Evolutionary conservation across 1,140 invertebrate genomes (phyloP), one percentile per base, ranked within the genome.

Genomic region (Acromyrmex echinatior): DNA sequence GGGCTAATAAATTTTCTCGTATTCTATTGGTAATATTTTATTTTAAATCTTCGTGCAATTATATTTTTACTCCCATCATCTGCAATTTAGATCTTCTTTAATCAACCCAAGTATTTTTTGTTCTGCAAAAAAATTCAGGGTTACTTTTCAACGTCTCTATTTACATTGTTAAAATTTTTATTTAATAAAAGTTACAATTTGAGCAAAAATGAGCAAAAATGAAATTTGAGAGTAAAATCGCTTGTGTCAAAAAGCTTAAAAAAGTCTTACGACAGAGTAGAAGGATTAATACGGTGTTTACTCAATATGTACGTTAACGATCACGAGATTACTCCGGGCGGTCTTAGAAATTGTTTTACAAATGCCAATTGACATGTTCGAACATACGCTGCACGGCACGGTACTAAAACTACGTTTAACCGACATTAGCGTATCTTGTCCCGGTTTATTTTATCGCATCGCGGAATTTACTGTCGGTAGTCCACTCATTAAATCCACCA

Each of bases 401-500:
- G 16, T 49, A 84, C 28, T 76, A 76, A 76, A 84, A 35, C 80
- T 63, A 35, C 80, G 70, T 76, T 84, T 62, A 84, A 28, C 39
- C 70, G 63, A 74, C 70, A 84, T 84, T 84, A 84, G 73, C 70
- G 80, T 84, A 84, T 84, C 80, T 76, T 28, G 68, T 74, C 21
- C 25, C 56, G 56, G 25, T 84, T 84, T 84, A 84, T 84, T 84
- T 84, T 76, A 84, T 84, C 70, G 70, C 80, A 56, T 62, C 80
- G 56, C 56, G 70, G 70, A 84, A 84, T 84, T 84, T 84, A 84
- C 71, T 51, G 58, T 84, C 80, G 56, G 70, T 76, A 84, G 68
- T 84, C 80, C 28, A 84, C 80, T 84, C 80, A 84, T 84, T 84
- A 84, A 84, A 84, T 84, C 39, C 80, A n/a, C 80, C 39, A 62